phyloP scores from a whole-genome alignment of 2,888 invertebrate genomes.

The Hyppa rectilinea region DNA sequence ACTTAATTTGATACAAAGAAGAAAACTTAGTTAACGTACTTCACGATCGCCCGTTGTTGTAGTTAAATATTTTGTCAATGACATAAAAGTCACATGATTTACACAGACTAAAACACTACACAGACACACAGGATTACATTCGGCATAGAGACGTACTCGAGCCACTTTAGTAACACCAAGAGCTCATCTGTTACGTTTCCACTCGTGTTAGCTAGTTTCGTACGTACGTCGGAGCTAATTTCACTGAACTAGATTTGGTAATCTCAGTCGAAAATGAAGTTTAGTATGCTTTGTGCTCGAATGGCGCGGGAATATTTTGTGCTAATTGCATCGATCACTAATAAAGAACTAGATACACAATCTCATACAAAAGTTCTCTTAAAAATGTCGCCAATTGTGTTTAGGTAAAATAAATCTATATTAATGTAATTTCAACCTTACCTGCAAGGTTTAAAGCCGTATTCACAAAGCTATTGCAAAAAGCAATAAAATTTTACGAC shows the following conservation, averaged over 20 bases:
- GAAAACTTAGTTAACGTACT: not conserved
- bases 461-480: too few species aligned
- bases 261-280: conserved; percentile 10
- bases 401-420: too few species aligned
- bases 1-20: not conserved
- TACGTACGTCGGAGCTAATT: conserved; percentile 10
- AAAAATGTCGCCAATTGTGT: too few species aligned
- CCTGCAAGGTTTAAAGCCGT: too few species aligned
- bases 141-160: not conserved
- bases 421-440: too few species aligned
- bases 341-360: too few species aligned
- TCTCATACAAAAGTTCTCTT: too few species aligned
- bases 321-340: too few species aligned
- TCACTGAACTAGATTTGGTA: conserved; percentile 16
- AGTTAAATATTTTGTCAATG: not conserved
- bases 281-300: conserved; percentile 8
- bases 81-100: not conserved
- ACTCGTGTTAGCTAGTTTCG: conserved; percentile 9
- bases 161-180: not conserved
- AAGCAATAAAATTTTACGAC: too few species aligned
- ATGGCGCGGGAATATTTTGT: too few species aligned
- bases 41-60: too few species aligned
- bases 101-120: not conserved
- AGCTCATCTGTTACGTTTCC: conserved; percentile 21
- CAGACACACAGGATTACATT: conserved; percentile 6